A percentile compares a stretch with the other conserved stretches of the same genome.
phyloP scores from a whole-genome alignment of 2,888 invertebrate species.

The Leuctra nigra region DNA sequence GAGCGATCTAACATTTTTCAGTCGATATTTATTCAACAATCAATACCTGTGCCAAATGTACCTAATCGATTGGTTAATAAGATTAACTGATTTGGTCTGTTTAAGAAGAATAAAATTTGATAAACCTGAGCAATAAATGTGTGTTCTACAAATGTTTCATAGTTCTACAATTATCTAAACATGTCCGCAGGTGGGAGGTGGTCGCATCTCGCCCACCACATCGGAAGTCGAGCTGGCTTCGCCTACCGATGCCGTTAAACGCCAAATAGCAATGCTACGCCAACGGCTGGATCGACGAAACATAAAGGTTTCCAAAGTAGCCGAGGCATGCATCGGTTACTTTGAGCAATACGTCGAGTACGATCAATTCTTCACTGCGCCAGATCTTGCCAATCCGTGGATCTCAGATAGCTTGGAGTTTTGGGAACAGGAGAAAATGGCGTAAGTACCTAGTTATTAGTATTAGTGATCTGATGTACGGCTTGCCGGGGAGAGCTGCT shows the following conservation, averaged over 20 bases:
- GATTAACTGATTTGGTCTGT: too few species aligned
- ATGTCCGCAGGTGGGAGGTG: slow-evolving; percentile 43
- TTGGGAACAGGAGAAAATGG: slow-evolving; percentile 94
- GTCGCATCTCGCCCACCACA: slow-evolving; percentile 49
- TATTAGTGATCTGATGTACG: too few species aligned
- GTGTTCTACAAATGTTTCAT: too few species aligned
- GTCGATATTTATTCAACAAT: too few species aligned
- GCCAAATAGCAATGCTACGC: slow-evolving; percentile 47
- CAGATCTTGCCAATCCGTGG: slow-evolving; percentile 97
- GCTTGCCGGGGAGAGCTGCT: too few species aligned
- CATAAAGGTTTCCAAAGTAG: slow-evolving; percentile 87
- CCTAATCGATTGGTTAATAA: too few species aligned
- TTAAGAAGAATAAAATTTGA: too few species aligned
- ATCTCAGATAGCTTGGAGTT: slow-evolving; percentile 89
- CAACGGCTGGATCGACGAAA: slow-evolving; percentile 79
- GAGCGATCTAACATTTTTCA: too few species aligned
- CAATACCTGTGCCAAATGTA: too few species aligned
- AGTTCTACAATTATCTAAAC: too few species aligned
- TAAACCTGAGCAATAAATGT: too few species aligned
- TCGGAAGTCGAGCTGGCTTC: slow-evolving; percentile 44
- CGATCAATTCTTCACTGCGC: slow-evolving; percentile 88
- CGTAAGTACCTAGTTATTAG: too few species aligned
- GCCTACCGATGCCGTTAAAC: slow-evolving; percentile 42
- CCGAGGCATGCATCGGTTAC: slow-evolving; percentile 88
- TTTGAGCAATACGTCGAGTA: slow-evolving; percentile 95